Base-by-base conservation (phyloP, 2,888 invertebrate species). In the Temnothorax ravouxi region DNA sequence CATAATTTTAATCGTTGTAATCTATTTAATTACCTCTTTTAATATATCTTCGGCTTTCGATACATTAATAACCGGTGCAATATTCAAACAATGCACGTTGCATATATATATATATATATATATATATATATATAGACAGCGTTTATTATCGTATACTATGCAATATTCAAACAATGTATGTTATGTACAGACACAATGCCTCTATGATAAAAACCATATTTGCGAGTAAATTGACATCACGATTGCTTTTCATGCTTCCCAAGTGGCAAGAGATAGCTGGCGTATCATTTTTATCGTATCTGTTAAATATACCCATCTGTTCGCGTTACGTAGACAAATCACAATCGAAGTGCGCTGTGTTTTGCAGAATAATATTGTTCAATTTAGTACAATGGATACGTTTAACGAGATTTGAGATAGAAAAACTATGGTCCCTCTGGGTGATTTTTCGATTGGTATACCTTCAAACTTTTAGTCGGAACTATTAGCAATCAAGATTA, bases 281-380 rank as follows among this genome's bases (percentile, higher is more conserved):
- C n/a, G 3, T 56, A 41, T 44, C 29, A 15, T 5, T 21, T 41
- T 67, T 69, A 69, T 77, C 67, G 29, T 25, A 34, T 44, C 21
- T 41, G 56, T 69, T 56, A 59, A 56, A 21, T 56, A 21, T 56
- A 29, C 69, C 21, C 56, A n/a, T 79, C 18, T 79, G 34, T 59
- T 56, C 9, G 25, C 9, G 52, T 54, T n/a, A 54, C 5, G 2
- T 5, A 13, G 25, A 54, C 44, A 50, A 75, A 59, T 47, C 18
- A 0, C 21, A 38, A 64, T 38, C 8, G 21, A 54, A 77, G n/a
- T 25, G n/a, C 8, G 2, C 4, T 29, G 29, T 34, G 29, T 34
- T 75, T 47, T 34, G 1, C 15, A 21, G 15, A 74, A 44, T 50
- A 50, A 64, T 52, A 52, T 3, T 13, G 8, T 67, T 15, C n/a